Base-by-base conservation (phyloP, 1,140 invertebrate species). In the Orius laevigatus region DNA sequence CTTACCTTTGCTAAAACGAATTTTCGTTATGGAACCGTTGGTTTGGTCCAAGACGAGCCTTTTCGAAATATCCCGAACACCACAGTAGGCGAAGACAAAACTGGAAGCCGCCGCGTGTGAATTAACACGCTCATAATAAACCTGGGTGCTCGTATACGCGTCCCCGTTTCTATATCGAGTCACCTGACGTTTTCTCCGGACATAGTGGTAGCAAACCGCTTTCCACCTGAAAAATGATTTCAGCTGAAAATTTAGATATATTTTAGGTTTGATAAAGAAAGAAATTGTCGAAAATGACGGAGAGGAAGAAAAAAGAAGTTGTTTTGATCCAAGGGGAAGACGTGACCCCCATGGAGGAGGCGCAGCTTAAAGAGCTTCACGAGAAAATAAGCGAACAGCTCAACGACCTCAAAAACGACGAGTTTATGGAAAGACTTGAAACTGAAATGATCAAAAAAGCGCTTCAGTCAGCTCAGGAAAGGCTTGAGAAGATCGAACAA, bases 201-300 rank as follows among this genome's bases (percentile, higher is more conserved):
- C 77, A 60, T 88, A 88, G 65, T 90, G 85, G 63, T 88, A 89
- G 58, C 82, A 87, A 39, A 86, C 74, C 11, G 83, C 82, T 59
- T 87, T 88, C 85, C 85, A 90, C 59, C 59, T 60, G 38, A 9
- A 53, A 45, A 3, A 40, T 10, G 8, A 8, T 40, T 40, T 34
- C 8, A 9, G n/a, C 8, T 34, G n/a, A 34, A 9, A 9, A n/a
- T 34, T 34, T 34, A 34, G 33, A 34, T 34, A n/a, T n/a, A n/a
- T n/a, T n/a, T n/a, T n/a, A n/a, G n/a, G n/a, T n/a, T n/a, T n/a
- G n/a, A n/a, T 15, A 15, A 39, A 5, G 14, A 47, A 36, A 10
- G 11, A 15, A 15, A 47, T 6, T 3, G 3, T 2, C 1, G 1
- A 47, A 16, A 47, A 16, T 10, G n/a, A 18, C 5, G 16, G 2